phyloP scores from a whole-genome alignment of 2,888 invertebrate species.

The Folsomia manolachei region DNA sequence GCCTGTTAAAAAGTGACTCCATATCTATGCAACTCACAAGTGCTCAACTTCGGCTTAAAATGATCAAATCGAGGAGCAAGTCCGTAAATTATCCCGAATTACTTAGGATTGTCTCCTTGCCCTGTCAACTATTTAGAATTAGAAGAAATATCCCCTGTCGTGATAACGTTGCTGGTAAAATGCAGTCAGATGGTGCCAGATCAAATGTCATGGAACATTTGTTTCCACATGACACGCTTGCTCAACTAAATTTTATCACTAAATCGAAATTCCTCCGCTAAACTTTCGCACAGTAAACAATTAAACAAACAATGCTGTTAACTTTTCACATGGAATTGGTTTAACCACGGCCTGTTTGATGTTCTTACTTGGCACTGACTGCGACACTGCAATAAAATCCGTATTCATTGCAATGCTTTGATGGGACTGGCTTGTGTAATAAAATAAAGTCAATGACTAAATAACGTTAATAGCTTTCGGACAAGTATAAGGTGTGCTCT shows the following conservation, averaged over 20 bases:
- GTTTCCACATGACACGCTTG: slow-evolving; percentile 27
- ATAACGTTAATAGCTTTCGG: background rate
- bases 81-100: slow-evolving; percentile 1
- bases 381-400: background rate
- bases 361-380: too few species aligned
- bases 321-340: too few species aligned
- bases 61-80: background rate
- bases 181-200: slow-evolving; percentile 17
- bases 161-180: background rate
- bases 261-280: slow-evolving; percentile 32
- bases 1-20: too few species aligned
- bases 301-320: background rate
- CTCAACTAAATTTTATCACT: slow-evolving; percentile 27
- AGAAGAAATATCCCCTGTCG: background rate
- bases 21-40: too few species aligned
- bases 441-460: background rate
- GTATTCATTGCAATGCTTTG: too few species aligned
- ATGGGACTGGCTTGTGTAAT: background rate
- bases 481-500: background rate
- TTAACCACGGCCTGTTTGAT: too few species aligned
- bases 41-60: too few species aligned
- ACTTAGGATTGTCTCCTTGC: background rate
- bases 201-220: slow-evolving; percentile 31
- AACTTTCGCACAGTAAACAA: slow-evolving; percentile 19
- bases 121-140: slow-evolving; percentile 1